Conservation (phyloP, 2,888 invertebrate genomes). For the Drosophila paranaensis region DNA sequence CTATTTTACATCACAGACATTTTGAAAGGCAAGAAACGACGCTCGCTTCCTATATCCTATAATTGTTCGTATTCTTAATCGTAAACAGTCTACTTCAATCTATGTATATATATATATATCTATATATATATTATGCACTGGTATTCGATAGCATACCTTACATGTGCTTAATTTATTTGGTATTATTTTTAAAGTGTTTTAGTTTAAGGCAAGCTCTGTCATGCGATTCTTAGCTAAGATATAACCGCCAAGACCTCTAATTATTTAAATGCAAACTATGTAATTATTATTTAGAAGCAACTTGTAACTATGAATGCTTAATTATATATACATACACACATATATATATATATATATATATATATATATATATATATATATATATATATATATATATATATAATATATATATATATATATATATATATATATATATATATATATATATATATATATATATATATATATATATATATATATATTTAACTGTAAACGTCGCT, state of each 20-base stretch:
- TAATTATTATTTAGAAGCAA: constrained; percentile 47
- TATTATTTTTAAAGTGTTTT: constrained; percentile 46
- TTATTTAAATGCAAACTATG: constrained; percentile 59
- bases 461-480: neutral
- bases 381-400: neutral
- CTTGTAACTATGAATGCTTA: constrained; percentile 27
- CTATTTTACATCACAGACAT: constrained; percentile 15
- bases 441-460: constrained; percentile 10
- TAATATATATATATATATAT: too few relatives aligned
- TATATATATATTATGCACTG: neutral
- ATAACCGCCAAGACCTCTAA: constrained; percentile 73
- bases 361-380: constrained; percentile 8
- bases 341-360: neutral
- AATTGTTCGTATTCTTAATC: constrained; percentile 34
- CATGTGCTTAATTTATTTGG: constrained; percentile 58
- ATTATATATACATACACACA: constrained; percentile 18
- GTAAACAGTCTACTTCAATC: constrained; percentile 35
- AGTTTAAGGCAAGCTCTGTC: constrained; percentile 7
- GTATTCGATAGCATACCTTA: constrained; percentile 30
- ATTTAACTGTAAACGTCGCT: constrained; percentile 47
- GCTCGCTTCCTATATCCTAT: constrained; percentile 56
- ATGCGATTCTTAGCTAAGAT: constrained; percentile 46
- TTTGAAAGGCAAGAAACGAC: constrained; percentile 10
- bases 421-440: constrained; percentile 13
- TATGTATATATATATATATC: neutral